Evolutionary conservation across 2,113 vertebrate genomes (phyloP).

Genomic region (Bungarus multicinctus): DNA sequence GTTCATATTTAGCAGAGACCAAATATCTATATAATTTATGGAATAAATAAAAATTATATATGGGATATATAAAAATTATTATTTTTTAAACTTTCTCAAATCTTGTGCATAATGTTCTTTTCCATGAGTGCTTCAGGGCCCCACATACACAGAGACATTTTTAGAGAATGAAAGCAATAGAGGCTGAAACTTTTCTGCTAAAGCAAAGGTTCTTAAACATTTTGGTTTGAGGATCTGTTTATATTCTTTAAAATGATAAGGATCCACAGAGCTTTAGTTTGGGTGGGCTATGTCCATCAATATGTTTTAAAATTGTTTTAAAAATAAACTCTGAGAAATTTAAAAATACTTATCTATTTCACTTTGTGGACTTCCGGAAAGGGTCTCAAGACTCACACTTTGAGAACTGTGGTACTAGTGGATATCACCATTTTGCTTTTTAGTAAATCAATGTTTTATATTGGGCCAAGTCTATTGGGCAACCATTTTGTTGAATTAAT

Average conservation of each 20-base stretch:
- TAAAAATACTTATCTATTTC: background rate
- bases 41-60: background rate
- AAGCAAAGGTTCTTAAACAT: background rate
- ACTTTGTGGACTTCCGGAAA: background rate
- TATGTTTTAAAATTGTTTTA: background rate
- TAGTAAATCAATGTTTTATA: background rate
- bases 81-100: background rate
- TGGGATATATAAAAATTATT: no score
- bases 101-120: background rate
- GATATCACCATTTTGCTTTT: background rate
- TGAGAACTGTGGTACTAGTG: background rate
- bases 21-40: background rate
- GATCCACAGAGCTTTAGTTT: background rate
- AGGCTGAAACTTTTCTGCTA: background rate
- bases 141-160: background rate
- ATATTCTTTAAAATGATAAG: background rate
- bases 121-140: background rate
- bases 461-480: background rate
- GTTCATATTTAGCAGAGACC: background rate
- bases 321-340: background rate
- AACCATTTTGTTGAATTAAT: background rate
- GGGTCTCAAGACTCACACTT: background rate
- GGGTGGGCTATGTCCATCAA: background rate
- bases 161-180: background rate
- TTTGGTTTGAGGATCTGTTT: background rate